Evolutionary conservation across 2,888 invertebrate species (phyloP), one percentile per base, ranked within the genome.

Genomic region (Yponomeuta sedellus): DNA sequence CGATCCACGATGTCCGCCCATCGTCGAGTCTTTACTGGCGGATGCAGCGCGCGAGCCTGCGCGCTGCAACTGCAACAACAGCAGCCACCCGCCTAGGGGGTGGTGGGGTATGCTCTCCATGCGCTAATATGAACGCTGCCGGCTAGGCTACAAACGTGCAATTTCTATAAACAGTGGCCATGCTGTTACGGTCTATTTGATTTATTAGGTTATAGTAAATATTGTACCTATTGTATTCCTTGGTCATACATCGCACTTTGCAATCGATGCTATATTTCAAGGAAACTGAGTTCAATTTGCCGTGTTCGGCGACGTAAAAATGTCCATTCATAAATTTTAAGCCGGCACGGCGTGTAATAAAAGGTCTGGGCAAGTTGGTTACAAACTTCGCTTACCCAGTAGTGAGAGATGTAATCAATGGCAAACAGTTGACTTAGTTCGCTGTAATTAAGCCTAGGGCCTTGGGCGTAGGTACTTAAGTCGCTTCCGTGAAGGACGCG

Each of bases 21-120:
- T 61, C 20, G 11, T 71, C 72, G 69, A 68, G 72, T 16, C 75
- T 68, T 72, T 69, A 59, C 68, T 65, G 57, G 65, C 70, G 72
- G 67, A 25, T 79, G 80, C 81, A 77, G 77, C 79, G 28, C 28
- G 64, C 64, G 64, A 44, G 25, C 19, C 77, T 82, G 81, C 79
- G 78, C 82, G 70, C 68, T 81, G 81, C 80, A 80, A 57, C 69
- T 34, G 34, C 34, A 34, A 34, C 34, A 34, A 34, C 34, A 34
- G 34, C 34, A 34, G 34, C 34, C 34, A 16, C 16, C 44, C 44
- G 16, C 44, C 44, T 16, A 0, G 44, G 12, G 44, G 16, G 44
- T 12, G 44, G 44, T 52, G 44, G 16, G 12, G 12, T 52, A 16
- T 52, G 44, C 44, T 52, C 1, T 52, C 4, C 44, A 52, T 52